Percentiles rank a stretch among this genome's conserved stretches.
Evolutionary conservation across 64 coral and sea anemone species (phyloP).

Genomic region (Montipora efflorescens): DNA sequence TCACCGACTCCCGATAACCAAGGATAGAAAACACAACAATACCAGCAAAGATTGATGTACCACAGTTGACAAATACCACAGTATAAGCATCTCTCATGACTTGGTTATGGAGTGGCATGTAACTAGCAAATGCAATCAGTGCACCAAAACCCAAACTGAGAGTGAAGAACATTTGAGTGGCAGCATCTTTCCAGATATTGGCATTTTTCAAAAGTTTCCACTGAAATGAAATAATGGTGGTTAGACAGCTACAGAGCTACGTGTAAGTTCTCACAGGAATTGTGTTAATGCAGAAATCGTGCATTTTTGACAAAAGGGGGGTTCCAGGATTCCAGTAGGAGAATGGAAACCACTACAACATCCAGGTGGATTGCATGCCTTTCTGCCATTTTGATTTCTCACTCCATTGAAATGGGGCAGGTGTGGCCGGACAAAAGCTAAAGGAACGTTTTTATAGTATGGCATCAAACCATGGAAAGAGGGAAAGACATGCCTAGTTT

Average conservation of each 20-base stretch:
- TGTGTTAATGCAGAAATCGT: too few relatives aligned
- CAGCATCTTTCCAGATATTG: conserved; percentile 97
- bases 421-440: too few relatives aligned
- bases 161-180: conserved; percentile 91
- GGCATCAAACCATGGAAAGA: too few relatives aligned
- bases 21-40: conserved; percentile 96
- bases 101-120: conserved; percentile 94
- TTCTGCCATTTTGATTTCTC: too few relatives aligned
- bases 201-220: conserved; percentile 69
- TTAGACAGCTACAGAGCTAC: neutral
- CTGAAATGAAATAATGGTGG: conserved; percentile 37
- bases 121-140: conserved; percentile 89
- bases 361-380: too few relatives aligned
- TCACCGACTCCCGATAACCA: conserved; percentile 79
- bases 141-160: conserved; percentile 96
- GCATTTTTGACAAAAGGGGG: too few relatives aligned
- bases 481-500: too few relatives aligned
- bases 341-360: too few relatives aligned
- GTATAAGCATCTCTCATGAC: conserved; percentile 91
- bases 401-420: too few relatives aligned
- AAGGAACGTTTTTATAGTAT: too few relatives aligned
- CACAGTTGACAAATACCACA: conserved; percentile 91
- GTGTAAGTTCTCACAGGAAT: too few relatives aligned
- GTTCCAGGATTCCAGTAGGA: too few relatives aligned
- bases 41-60: conserved; percentile 92